Evolutionary conservation across 2,888 invertebrate genomes (phyloP).

Genomic region (Agonopterix heracliana): DNA sequence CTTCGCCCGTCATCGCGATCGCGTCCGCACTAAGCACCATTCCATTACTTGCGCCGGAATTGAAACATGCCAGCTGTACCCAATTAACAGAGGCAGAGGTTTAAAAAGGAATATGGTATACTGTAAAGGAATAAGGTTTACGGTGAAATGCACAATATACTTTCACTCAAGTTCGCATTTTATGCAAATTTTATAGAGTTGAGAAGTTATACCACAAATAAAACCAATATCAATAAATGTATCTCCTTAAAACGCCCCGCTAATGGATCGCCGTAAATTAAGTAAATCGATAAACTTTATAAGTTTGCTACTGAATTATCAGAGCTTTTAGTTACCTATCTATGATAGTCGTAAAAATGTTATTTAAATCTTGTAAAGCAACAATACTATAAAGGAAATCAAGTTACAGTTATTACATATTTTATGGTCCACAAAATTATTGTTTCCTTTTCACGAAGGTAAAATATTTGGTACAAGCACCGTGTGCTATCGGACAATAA

Average conservation of each 20-base stretch:
- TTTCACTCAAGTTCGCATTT: too few species aligned
- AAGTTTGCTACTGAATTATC: constrained; percentile 17
- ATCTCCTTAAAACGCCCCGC: not conserved
- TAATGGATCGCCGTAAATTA: constrained; percentile 16
- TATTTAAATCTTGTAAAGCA: not conserved
- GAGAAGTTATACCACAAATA: too few species aligned
- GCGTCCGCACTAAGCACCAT: constrained; percentile 16
- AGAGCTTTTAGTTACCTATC: constrained; percentile 10
- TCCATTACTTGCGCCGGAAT: not conserved
- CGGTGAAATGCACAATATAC: too few species aligned
- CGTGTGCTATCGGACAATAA: too few species aligned
- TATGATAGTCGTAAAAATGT: constrained; percentile 6
- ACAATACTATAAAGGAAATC: not conserved
- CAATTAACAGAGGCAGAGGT: not conserved
- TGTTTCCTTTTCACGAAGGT: too few species aligned
- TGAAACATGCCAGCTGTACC: not conserved
- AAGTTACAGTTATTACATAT: too few species aligned
- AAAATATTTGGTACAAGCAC: too few species aligned
- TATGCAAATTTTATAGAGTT: too few species aligned
- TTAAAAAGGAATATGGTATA: too few species aligned
- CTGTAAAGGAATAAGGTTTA: too few species aligned
- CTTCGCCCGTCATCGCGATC: constrained; percentile 52
- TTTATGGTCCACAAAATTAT: too few species aligned
- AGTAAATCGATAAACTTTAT: constrained; percentile 18
- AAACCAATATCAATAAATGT: too few species aligned